These are phyloP conservation scores for Oophaga sylvatica DNA, from an alignment of 2,797 vertebrate genomes.

Conservation along the genomic window DNA sequence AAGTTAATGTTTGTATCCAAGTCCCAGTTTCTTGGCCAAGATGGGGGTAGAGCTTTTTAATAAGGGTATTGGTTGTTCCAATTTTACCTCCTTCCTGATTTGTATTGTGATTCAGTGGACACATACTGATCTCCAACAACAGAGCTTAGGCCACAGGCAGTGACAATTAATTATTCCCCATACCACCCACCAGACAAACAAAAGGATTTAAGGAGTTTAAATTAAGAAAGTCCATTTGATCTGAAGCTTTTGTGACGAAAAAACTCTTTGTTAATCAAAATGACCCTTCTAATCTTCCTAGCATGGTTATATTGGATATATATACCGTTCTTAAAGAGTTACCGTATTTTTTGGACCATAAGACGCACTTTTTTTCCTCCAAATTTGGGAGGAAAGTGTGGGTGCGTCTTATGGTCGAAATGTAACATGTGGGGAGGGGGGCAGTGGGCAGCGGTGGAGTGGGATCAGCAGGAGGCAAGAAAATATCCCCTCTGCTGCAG, in stretches of 20 bases:
- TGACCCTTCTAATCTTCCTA: conserved; percentile 14
- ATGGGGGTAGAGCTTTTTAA: background rate
- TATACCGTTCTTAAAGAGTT: background rate
- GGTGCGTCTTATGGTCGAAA: too few species aligned
- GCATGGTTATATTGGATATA: conserved; percentile 13
- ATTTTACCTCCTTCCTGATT: background rate
- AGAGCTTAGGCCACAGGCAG: conserved; percentile 15
- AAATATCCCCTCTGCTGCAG: too few species aligned
- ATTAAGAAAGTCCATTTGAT: conserved; percentile 32
- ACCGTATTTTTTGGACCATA: too few species aligned
- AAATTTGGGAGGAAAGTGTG: too few species aligned
- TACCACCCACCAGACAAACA: conserved; percentile 31
- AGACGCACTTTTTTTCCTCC: too few species aligned
- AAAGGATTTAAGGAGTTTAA: conserved; percentile 24
- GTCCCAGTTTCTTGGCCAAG: background rate
- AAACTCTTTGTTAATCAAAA: conserved; percentile 29
- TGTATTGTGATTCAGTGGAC: conserved; percentile 13
- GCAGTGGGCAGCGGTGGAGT: too few species aligned
- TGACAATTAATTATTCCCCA: conserved; percentile 35
- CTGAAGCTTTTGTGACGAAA: conserved; percentile 18
- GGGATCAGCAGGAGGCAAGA: too few species aligned
- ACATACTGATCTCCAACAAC: background rate
- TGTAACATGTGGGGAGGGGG: too few species aligned
- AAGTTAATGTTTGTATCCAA: background rate
- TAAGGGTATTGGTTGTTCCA: conserved; percentile 1